Percentiles rank a stretch among this genome's conserved stretches.
phyloP scores from a whole-genome alignment of 1,140 invertebrate species.

The Homarus americanus region DNA sequence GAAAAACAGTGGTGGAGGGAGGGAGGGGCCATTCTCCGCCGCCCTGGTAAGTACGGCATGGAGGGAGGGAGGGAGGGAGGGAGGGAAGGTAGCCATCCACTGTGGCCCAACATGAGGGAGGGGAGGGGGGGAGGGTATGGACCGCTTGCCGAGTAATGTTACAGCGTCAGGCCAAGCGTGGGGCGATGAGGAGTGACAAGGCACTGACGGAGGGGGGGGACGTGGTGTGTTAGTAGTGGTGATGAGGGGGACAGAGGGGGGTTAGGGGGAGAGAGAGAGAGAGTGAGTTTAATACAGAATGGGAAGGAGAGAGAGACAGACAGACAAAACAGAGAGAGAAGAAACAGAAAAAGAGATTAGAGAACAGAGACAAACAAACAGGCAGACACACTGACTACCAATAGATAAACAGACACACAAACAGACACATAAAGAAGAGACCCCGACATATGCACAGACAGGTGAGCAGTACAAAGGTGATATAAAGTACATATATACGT shows the following conservation, averaged over 20 bases:
- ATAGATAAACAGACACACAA: constrained; percentile 7
- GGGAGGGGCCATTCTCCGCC: constrained; percentile 45
- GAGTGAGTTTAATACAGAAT: neutral
- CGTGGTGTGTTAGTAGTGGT: too few relatives aligned
- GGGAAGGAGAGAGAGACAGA: neutral
- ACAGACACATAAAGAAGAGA: neutral
- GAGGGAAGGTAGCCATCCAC: too few relatives aligned
- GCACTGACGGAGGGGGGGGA: neutral
- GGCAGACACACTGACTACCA: neutral
- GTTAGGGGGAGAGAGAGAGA: neutral
- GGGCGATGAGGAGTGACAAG: constrained; percentile 1
- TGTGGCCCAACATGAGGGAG: neutral
- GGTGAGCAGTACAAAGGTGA: neutral
- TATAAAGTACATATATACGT: too few relatives aligned
- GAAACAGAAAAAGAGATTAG: neutral
- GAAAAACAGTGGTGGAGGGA: constrained; percentile 53
- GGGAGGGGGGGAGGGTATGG: neutral
- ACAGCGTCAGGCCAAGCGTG: neutral
- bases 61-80: neutral
- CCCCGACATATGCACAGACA: neutral
- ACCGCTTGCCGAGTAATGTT: neutral
- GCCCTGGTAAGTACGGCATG: neutral
- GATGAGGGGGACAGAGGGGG: neutral
- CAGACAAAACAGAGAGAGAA: neutral
- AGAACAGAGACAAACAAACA: neutral